A percentile compares a stretch with the other conserved stretches of the same genome.
These are phyloP conservation scores for Dryobotodes eremita DNA, from an alignment of 2,888 invertebrate genomes.

Conservation along the genomic window DNA sequence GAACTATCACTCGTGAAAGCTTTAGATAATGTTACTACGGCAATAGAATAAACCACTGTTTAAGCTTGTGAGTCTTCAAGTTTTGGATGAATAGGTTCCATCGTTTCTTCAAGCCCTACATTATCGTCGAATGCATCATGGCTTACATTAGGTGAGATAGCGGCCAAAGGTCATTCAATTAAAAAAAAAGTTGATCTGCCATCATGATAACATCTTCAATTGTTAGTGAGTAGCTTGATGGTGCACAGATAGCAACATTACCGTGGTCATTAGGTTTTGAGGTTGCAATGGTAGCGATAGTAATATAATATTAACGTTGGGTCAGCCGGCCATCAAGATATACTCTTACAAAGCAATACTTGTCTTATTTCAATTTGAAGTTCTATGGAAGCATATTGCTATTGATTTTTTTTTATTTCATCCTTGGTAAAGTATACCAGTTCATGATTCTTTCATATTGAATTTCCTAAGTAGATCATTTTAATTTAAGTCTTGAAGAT, in stretches of 20 bases:
- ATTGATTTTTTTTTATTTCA: background rate
- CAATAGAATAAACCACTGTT: background rate
- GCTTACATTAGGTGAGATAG: too few species aligned
- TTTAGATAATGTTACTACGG: background rate
- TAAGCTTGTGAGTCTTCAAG: background rate
- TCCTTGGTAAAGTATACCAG: background rate
- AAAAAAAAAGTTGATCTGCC: background rate
- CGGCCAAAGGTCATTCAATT: background rate
- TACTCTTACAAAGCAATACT: background rate
- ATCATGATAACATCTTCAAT: slow-evolving; percentile 2
- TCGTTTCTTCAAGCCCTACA: background rate
- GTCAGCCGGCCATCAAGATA: slow-evolving; percentile 15
- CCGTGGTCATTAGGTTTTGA: slow-evolving; percentile 19
- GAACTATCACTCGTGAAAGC: background rate
- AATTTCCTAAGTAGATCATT: background rate
- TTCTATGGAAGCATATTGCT: background rate
- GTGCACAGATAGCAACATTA: slow-evolving; percentile 20
- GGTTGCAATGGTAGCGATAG: background rate
- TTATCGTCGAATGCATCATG: too few species aligned
- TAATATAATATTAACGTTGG: slow-evolving; percentile 18
- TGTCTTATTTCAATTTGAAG: slow-evolving; percentile 13
- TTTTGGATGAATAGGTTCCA: background rate
- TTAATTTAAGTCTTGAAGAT: background rate
- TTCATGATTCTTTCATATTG: too few species aligned
- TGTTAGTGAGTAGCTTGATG: slow-evolving; percentile 3